Percentiles rank a stretch among this genome's conserved stretches.
Evolutionary conservation across 2,113 vertebrate genomes (phyloP).

Genomic region (Murina feae): DNA sequence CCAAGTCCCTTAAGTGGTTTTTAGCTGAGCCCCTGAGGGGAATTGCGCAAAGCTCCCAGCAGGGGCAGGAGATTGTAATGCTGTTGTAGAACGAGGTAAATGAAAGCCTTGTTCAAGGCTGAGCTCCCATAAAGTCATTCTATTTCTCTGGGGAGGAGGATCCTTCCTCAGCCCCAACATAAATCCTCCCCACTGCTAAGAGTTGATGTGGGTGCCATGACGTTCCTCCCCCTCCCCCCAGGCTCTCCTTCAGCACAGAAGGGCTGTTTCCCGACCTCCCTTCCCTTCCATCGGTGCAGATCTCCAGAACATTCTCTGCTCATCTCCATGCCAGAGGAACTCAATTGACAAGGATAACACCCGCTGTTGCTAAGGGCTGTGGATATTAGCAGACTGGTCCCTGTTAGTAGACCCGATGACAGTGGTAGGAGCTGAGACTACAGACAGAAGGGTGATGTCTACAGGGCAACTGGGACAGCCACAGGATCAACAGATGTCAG

Average conservation of each 20-base stretch:
- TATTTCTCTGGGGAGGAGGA: neutral
- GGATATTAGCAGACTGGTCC: neutral
- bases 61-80: neutral
- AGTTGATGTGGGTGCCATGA: neutral
- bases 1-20: neutral
- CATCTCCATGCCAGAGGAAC: neutral
- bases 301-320: neutral
- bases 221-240: rapidly evolving
- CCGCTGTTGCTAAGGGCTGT: neutral
- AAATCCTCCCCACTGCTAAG: neutral
- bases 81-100: neutral
- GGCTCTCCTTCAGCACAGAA: neutral
- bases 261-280: neutral
- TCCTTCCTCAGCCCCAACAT: neutral
- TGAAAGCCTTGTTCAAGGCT: neutral
- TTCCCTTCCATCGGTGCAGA: neutral
- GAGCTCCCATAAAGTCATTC: neutral
- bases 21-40: neutral
- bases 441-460: neutral
- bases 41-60: neutral
- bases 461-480: neutral
- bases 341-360: neutral
- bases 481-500: neutral
- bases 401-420: neutral
- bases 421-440: neutral